Evolutionary conservation across 2,888 invertebrate species (phyloP), one percentile per base, ranked within the genome.

Genomic region (Heliconius cydno): DNA sequence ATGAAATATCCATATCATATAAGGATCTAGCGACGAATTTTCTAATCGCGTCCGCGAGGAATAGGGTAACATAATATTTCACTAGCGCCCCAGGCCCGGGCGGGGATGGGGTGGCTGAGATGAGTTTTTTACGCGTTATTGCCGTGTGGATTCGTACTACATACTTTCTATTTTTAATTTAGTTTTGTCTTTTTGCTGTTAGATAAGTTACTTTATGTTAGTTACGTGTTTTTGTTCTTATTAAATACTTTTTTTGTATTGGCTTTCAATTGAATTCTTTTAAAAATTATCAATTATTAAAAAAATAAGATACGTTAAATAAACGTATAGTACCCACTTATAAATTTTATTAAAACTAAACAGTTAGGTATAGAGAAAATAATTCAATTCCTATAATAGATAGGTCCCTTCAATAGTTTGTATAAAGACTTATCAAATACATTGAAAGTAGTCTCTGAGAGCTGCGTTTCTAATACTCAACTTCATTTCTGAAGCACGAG

Each of bases 41-140:
- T 94, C 93, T 94, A 94, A 94, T 94, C 94, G 94, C 90, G 94
- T 94, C 93, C 92, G 90, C 91, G 87, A 87, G 91, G 92, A 92
- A 88, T 90, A 91, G 92, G 92, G 92, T 92, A 94, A 94, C 94
- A 94, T 94, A 94, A 94, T 94, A 94, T 94, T 94, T 94, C 94
- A 94, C 92, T 88, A 87, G 88, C 87, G 87, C 90, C 90, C 84
- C 87, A 12, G 41, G 41, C 41, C 12, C 41, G 87, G 88, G 88
- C 87, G 86, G 82, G 85, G 85, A 84, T 82, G 84, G 84, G 85
- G 86, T 86, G 85, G 87, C 89, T 89, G 92, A 94, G 94, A 94
- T 94, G 94, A 94, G 94, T 93, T 94, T 94, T 94, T 94, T 94
- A 94, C 94, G 94, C 94, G 94, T 94, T 94, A 94, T 92, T 92